phyloP scores from a whole-genome alignment of 2,797 vertebrate genomes.

The Silurus aristotelis region DNA sequence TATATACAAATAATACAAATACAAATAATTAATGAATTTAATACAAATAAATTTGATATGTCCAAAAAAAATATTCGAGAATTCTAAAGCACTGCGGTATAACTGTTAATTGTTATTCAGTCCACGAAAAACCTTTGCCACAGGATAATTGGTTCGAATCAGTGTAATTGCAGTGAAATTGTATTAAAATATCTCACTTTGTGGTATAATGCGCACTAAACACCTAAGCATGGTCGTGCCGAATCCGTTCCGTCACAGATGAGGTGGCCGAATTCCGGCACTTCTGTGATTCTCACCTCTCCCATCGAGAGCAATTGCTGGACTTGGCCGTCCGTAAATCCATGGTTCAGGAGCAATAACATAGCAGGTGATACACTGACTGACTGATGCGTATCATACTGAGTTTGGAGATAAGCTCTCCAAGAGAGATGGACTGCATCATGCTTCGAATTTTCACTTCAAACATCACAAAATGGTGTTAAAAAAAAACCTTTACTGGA shows the following conservation, averaged over 20 bases:
- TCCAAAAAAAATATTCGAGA: background rate
- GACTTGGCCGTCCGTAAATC: constrained; percentile 32
- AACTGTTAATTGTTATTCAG: background rate
- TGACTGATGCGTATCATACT: constrained; percentile 14
- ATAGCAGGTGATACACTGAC: constrained; percentile 2
- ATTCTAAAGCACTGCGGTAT: background rate
- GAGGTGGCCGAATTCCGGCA: background rate
- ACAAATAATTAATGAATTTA: no score
- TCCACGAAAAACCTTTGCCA: background rate
- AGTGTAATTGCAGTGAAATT: background rate
- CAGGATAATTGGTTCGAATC: background rate
- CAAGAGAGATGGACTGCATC: background rate
- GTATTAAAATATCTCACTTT: background rate
- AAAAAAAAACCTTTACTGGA: background rate
- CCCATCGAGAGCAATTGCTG: constrained; percentile 15
- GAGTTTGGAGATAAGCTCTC: constrained; percentile 13
- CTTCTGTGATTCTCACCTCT: background rate
- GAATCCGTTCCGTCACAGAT: background rate
- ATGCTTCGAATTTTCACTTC: background rate
- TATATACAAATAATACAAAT: no score
- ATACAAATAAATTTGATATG: no score
- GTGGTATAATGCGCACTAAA: background rate
- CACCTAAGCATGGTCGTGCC: background rate
- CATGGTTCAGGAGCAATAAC: constrained; percentile 35
- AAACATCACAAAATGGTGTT: background rate